Evolutionary conservation across 2,113 vertebrate species (phyloP).

Genomic region (Pitta sordida): DNA sequence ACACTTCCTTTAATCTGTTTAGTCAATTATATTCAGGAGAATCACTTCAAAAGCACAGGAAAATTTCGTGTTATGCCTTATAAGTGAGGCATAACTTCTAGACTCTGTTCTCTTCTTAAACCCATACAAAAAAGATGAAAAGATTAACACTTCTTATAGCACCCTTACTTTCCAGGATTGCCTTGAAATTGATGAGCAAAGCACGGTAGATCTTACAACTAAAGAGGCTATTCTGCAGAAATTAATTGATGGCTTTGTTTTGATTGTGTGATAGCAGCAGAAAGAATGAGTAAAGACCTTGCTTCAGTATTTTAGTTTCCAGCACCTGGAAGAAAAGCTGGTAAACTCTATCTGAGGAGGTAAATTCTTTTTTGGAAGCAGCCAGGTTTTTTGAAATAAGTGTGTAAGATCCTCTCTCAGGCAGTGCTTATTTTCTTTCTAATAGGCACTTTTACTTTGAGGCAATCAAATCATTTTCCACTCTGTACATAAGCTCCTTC

Average conservation of each 20-base stretch:
- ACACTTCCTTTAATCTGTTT: conserved; percentile 61
- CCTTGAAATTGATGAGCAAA: conserved; percentile 20
- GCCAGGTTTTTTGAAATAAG: conserved; percentile 17
- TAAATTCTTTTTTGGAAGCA: not conserved
- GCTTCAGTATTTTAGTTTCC: not conserved
- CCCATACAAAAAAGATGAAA: conserved; percentile 42
- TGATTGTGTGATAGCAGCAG: not conserved
- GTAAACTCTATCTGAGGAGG: not conserved
- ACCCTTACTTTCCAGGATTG: conserved; percentile 2
- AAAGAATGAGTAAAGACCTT: conserved; percentile 12
- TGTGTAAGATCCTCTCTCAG: not conserved
- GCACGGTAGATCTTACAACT: not conserved
- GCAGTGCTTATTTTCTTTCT: conserved; percentile 1
- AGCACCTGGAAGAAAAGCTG: not conserved
- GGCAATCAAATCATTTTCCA: conserved; percentile 7
- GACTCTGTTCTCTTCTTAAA: conserved; percentile 10
- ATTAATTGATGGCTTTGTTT: conserved; percentile 37
- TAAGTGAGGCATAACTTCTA: conserved; percentile 47
- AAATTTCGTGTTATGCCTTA: conserved; percentile 39
- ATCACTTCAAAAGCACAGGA: conserved; percentile 55
- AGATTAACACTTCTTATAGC: conserved; percentile 19
- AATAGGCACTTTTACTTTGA: conserved; percentile 19
- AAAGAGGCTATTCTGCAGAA: conserved; percentile 35
- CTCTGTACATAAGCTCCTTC: conserved; percentile 1
- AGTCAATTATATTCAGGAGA: conserved; percentile 57